phyloP scores from a whole-genome alignment of 2,113 vertebrate genomes.

The Anoura caudifer region DNA sequence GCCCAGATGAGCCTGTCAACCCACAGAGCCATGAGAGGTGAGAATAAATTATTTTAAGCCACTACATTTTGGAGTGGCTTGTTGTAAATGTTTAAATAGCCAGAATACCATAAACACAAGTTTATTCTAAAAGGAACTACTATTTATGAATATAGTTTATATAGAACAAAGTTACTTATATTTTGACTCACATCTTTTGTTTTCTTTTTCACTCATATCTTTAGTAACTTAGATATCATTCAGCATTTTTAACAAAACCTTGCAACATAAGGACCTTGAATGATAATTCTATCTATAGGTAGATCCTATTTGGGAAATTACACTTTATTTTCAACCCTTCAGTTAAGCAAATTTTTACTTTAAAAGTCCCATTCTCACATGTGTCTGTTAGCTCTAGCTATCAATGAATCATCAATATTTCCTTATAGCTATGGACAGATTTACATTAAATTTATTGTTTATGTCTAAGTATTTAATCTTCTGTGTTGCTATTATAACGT shows the following conservation, averaged over 20 bases:
- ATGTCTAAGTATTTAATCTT: neutral
- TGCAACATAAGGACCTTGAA: neutral
- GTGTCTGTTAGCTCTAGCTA: neutral
- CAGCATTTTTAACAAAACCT: neutral
- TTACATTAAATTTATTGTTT: neutral
- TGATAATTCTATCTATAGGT: neutral
- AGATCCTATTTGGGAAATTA: neutral
- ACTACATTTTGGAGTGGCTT: too few relatives aligned
- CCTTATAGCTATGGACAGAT: neutral
- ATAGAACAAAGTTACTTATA: neutral
- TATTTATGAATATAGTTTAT: neutral
- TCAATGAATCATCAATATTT: neutral
- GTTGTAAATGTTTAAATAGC: neutral
- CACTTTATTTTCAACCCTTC: neutral
- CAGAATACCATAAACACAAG: neutral
- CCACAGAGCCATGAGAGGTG: neutral
- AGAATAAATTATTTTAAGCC: neutral
- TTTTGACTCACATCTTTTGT: neutral
- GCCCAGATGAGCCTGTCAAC: neutral
- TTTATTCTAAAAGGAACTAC: neutral
- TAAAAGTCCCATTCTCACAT: neutral
- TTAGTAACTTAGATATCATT: neutral
- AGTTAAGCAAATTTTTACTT: neutral
- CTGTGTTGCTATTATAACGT: neutral
- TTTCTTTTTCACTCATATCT: too few relatives aligned